These are phyloP conservation scores for Guaruba guarouba DNA, from an alignment of 2,113 vertebrate genomes.

Conservation along the genomic window DNA sequence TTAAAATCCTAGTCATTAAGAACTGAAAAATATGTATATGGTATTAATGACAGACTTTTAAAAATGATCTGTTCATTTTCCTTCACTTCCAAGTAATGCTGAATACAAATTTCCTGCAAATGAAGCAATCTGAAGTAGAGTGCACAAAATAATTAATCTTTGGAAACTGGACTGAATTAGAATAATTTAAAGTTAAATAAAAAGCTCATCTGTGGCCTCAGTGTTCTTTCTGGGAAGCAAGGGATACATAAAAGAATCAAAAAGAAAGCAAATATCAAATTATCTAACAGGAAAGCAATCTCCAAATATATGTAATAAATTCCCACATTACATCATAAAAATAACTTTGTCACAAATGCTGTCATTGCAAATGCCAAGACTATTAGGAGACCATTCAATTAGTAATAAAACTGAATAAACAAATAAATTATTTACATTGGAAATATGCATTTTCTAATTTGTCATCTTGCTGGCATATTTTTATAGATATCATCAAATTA, in stretches of 20 bases:
- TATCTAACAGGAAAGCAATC: conserved; percentile 31
- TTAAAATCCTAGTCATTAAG: background rate
- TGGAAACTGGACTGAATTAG: conserved; percentile 46
- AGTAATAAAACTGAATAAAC: background rate
- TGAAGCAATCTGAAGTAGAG: conserved; percentile 16
- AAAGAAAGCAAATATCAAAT: conserved; percentile 29
- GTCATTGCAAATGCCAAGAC: background rate
- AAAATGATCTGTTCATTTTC: background rate
- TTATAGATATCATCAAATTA: background rate
- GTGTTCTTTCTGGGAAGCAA: conserved; percentile 13
- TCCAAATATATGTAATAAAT: conserved; percentile 36
- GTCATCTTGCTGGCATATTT: background rate
- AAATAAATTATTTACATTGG: background rate
- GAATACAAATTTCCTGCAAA: conserved; percentile 37
- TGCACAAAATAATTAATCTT: conserved; percentile 43
- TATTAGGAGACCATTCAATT: background rate
- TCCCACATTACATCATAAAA: conserved; percentile 50
- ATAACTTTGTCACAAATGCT: conserved; percentile 33
- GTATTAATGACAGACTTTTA: background rate
- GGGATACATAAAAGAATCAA: background rate
- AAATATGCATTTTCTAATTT: background rate
- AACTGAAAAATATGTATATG: background rate
- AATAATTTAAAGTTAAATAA: conserved; percentile 48
- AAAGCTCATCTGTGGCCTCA: conserved; percentile 16
- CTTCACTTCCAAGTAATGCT: conserved; percentile 34